Evolutionary conservation across 2,888 invertebrate genomes (phyloP).

Genomic region (Chrysomela aeneicollis): DNA sequence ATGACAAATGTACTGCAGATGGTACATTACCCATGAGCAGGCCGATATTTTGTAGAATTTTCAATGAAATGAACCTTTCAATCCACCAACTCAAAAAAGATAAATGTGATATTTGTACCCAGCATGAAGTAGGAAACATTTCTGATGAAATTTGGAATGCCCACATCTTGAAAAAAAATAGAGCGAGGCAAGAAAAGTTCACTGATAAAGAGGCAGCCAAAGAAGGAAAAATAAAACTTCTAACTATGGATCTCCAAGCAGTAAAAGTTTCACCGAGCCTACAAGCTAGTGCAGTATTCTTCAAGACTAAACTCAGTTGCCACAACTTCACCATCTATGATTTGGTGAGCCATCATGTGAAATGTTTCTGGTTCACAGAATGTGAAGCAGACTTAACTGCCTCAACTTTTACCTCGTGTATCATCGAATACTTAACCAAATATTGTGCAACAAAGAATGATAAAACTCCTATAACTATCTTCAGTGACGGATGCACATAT

Average conservation of each 20-base stretch:
- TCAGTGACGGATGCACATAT: constrained; percentile 8
- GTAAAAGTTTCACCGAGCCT: constrained; percentile 2
- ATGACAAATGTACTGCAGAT: constrained; percentile 16
- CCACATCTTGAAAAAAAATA: constrained; percentile 9
- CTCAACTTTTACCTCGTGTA: not conserved
- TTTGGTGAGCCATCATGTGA: not conserved
- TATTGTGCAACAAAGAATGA: not conserved
- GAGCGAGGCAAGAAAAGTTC: constrained; percentile 11
- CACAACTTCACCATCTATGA: not conserved
- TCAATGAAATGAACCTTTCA: constrained; percentile 22
- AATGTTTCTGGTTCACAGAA: not conserved
- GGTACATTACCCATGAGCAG: constrained; percentile 5
- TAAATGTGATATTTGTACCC: constrained; percentile 30
- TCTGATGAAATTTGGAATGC: constrained; percentile 21
- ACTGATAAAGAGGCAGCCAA: constrained; percentile 12
- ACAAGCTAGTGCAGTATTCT: constrained; percentile 6
- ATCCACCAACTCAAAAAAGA: constrained; percentile 33
- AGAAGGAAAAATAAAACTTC: not conserved
- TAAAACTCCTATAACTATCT: not conserved
- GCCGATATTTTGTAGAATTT: constrained; percentile 4
- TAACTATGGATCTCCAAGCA: constrained; percentile 21
- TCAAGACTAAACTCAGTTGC: constrained; percentile 5
- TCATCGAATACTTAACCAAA: not conserved
- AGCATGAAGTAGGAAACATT: constrained; percentile 28
- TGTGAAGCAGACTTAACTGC: not conserved